Percentiles rank a stretch among this genome's conserved stretches.
Conservation (phyloP, 2,888 invertebrate genomes). For the Synanthedon myopaeformis region DNA sequence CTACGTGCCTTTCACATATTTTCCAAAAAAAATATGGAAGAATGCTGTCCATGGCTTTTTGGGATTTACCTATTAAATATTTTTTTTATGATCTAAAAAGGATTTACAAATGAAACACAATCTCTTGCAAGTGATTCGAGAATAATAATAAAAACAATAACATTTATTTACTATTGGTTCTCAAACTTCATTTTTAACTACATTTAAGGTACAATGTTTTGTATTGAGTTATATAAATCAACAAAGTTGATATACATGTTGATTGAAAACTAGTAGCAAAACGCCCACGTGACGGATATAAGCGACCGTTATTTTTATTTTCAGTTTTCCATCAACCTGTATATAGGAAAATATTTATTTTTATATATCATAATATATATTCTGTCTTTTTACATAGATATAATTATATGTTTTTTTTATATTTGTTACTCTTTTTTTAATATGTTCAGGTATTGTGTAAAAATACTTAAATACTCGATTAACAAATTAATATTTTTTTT, state of each 20-base stretch:
- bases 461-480: constrained; percentile 59
- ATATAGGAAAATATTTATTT: constrained; percentile 50
- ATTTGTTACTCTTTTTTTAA: constrained; percentile 43
- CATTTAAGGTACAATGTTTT: constrained; percentile 61
- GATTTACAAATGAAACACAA: constrained; percentile 46
- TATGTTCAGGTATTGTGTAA: constrained; percentile 66
- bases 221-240: constrained; percentile 55
- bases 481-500: constrained; percentile 59
- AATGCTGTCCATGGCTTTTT: no score
- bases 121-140: constrained; percentile 66
- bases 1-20: no score
- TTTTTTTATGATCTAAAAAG: no score
- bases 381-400: constrained; percentile 55
- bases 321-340: constrained; percentile 28
- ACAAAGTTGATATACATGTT: constrained; percentile 46
- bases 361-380: constrained; percentile 27
- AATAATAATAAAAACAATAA: constrained; percentile 68
- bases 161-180: constrained; percentile 68
- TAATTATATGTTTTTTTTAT: constrained; percentile 28
- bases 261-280: constrained; percentile 22
- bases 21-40: no score
- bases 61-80: no score
- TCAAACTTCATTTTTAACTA: constrained; percentile 53
- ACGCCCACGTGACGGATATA: neutral
- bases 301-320: neutral